Evolutionary conservation across 2,113 vertebrate species (phyloP).

Genomic region (Otus sunia): DNA sequence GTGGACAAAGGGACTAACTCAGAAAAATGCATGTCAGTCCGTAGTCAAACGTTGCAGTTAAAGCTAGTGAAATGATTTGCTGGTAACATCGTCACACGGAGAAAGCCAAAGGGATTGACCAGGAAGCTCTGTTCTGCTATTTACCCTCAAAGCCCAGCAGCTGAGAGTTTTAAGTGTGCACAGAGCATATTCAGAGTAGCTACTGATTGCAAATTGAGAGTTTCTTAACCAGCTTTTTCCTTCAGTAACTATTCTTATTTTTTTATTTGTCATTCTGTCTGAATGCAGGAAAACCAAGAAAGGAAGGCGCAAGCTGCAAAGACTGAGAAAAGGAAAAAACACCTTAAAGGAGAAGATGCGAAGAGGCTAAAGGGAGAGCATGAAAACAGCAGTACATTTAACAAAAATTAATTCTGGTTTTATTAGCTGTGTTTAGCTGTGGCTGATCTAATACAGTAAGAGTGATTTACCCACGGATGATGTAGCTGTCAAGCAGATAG

Average conservation of each 20-base stretch:
- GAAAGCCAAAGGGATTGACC: not conserved
- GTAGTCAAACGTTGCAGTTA: not conserved
- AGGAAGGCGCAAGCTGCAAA: slow-evolving; percentile 82
- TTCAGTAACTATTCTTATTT: not conserved
- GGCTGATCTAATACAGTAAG: not conserved
- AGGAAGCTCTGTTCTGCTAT: not conserved
- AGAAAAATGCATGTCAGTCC: not conserved
- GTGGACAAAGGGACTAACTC: not conserved
- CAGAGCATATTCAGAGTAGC: not conserved
- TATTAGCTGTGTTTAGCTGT: not conserved
- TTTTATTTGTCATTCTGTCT: not conserved
- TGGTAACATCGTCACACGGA: not conserved
- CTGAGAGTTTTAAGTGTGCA: not conserved
- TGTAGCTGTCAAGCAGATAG: not conserved
- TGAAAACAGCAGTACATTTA: slow-evolving; percentile 79
- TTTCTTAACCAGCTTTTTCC: not conserved
- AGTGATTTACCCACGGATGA: not conserved
- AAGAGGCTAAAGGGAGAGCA: slow-evolving; percentile 82
- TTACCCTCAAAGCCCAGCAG: not conserved
- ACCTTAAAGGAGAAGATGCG: slow-evolving; percentile 83
- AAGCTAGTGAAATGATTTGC: slow-evolving; percentile 23
- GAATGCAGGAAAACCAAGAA: slow-evolving; percentile 85
- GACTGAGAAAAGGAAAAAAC: slow-evolving; percentile 87
- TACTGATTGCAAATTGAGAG: not conserved
- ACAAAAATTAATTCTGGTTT: not conserved